Evolutionary conservation across 2,888 invertebrate genomes (phyloP), one percentile per base, ranked within the genome.

Genomic region (Autographa gamma): DNA sequence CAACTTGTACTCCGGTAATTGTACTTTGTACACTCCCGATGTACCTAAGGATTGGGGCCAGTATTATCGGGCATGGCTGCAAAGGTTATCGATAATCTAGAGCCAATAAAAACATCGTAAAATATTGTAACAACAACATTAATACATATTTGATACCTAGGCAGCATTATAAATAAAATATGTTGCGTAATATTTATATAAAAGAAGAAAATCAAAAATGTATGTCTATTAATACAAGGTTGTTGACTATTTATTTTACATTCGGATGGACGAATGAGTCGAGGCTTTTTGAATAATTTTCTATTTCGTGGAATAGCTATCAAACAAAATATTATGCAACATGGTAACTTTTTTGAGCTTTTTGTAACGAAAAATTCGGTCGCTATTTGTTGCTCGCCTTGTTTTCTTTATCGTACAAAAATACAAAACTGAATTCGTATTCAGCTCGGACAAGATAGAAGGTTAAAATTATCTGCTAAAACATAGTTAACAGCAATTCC

Each of bases 1-100:
- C 73, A 76, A 79, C 80, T 79, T 83, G 82, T 83, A 71, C 74
- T 65, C 65, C 69, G 72, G 79, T 82, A 83, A 81, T 82, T 82
- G 81, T 73, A 78, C 73, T 77, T 64, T 71, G 79, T 81, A 74
- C 75, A 71, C 65, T 64, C 31, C 56, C 34, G 19, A 66, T 48
- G 59, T 25, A 25, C 25, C 19, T 14, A 63, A 54, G 56, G 34
- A 68, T 19, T 43, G 48, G 62, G 31, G 61, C 64, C 66, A 66
- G 58, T 43, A 41, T 62, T 34, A 59, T 63, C 19, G 19, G 18
- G 19, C 8, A 25, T 32, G 34, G 31, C 48, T 31, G 41, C 41
- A 38, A 48, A 52, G 48, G 31, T n/a, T 25, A 18, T 18, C n/a
- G 41, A 61, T 16, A 19, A 19, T 58, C 60, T 48, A 56, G 54